These are phyloP conservation scores for Artibeus jamaicensis DNA, from an alignment of 2,797 vertebrate species.

Conservation along the genomic window DNA sequence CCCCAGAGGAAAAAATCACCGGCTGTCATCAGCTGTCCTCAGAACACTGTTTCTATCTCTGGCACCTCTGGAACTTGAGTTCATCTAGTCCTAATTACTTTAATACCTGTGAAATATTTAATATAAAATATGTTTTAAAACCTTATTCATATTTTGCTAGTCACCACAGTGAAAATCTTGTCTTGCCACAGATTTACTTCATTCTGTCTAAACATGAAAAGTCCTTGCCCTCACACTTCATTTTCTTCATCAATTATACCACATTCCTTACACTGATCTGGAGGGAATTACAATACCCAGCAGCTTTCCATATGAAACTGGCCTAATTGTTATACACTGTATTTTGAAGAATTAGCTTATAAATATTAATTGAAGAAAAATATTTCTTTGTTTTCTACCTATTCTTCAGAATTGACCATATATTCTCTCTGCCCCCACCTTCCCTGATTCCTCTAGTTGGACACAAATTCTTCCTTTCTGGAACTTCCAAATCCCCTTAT, in stretches of 20 bases:
- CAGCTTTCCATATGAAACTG: background rate
- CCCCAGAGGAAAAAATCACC: background rate
- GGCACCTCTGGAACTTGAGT: background rate
- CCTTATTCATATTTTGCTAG: background rate
- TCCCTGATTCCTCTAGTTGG: background rate
- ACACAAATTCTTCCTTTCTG: background rate
- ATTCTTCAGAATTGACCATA: background rate
- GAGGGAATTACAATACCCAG: background rate
- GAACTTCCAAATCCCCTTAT: background rate
- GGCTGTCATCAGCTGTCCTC: background rate
- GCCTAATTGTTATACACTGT: background rate
- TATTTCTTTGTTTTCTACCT: background rate
- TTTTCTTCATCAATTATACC: background rate
- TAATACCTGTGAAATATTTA: background rate
- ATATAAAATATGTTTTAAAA: background rate
- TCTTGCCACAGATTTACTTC: background rate
- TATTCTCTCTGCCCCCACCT: background rate
- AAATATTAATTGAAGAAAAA: background rate
- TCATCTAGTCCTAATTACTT: background rate
- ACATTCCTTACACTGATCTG: background rate
- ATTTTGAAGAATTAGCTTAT: conserved; percentile 11
- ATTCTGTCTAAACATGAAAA: background rate
- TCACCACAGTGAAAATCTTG: background rate
- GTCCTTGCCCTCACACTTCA: background rate
- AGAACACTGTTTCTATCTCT: background rate